A percentile compares a stretch with the other conserved stretches of the same genome.
Conservation (phyloP, 2,113 vertebrate genomes). For the Rhegmatorhina hoffmannsi region DNA sequence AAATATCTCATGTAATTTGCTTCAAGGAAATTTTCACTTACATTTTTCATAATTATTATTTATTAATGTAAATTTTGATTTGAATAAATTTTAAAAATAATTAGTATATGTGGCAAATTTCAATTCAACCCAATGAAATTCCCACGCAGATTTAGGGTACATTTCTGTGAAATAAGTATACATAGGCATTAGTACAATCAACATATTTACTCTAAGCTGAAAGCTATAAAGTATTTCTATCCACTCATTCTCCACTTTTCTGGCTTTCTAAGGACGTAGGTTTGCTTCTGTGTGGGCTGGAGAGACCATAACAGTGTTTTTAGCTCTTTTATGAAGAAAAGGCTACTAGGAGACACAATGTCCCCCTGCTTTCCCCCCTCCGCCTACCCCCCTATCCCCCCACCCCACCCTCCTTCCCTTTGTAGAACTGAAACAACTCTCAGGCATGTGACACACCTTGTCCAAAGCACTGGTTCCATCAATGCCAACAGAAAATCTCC, state of each 20-base stretch:
- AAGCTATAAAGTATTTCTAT: neutral
- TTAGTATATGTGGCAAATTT: neutral
- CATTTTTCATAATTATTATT: neutral
- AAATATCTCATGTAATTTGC: neutral
- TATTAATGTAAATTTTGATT: neutral
- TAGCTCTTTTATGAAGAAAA: neutral
- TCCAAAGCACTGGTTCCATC: neutral
- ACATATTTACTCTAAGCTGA: neutral
- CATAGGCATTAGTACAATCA: neutral
- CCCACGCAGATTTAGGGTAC: neutral
- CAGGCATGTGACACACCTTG: neutral
- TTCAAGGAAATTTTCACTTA: neutral
- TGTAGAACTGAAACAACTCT: neutral
- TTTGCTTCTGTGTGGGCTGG: neutral
- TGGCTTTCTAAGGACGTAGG: neutral
- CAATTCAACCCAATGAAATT: neutral
- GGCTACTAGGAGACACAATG: neutral
- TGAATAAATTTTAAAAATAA: accelerated
- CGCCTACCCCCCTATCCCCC: too few species aligned
- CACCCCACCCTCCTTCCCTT: neutral
- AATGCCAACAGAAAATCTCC: neutral
- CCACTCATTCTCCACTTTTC: neutral
- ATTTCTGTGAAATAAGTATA: neutral
- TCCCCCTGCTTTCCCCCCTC: too few species aligned
- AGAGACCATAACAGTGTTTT: neutral